These are phyloP conservation scores for Parnassius orleans DNA, from an alignment of 2,888 invertebrate genomes.

Conservation along the genomic window DNA sequence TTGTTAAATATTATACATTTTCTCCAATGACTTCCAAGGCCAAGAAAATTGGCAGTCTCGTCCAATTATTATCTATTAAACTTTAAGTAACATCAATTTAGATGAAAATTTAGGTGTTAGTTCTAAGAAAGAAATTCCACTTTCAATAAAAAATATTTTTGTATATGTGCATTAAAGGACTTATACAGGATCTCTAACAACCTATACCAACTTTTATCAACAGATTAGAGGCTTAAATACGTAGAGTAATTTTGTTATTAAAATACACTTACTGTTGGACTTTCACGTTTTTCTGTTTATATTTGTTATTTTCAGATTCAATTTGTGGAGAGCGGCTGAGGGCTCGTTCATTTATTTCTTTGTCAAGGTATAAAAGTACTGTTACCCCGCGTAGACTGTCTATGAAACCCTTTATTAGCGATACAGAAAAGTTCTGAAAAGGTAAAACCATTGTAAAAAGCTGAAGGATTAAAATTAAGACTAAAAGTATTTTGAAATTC, in stretches of 20 bases:
- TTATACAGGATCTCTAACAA: too few species aligned
- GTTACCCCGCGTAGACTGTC: constrained; percentile 90
- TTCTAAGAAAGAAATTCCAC: too few species aligned
- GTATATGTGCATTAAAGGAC: too few species aligned
- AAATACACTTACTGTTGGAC: constrained; percentile 72
- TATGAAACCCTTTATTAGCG: constrained; percentile 85
- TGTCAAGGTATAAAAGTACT: constrained; percentile 88
- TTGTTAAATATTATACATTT: too few species aligned
- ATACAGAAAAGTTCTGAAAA: constrained; percentile 83
- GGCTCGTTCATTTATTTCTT: constrained; percentile 85
- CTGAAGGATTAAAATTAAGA: constrained; percentile 31
- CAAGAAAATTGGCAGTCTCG: constrained; percentile 6
- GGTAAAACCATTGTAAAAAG: constrained; percentile 42
- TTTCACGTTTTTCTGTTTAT: constrained; percentile 70
- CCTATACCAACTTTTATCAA: too few species aligned
- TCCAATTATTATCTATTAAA: neutral
- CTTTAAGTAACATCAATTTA: too few species aligned
- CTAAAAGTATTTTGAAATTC: constrained; percentile 20
- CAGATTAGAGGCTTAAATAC: too few species aligned
- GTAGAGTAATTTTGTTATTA: constrained; percentile 9
- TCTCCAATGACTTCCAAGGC: neutral
- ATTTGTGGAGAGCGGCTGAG: constrained; percentile 78
- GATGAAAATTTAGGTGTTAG: too few species aligned
- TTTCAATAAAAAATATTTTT: too few species aligned
- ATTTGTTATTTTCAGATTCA: constrained; percentile 61